phyloP scores from a whole-genome alignment of 2,797 vertebrate genomes.

The Malurus splendens region DNA sequence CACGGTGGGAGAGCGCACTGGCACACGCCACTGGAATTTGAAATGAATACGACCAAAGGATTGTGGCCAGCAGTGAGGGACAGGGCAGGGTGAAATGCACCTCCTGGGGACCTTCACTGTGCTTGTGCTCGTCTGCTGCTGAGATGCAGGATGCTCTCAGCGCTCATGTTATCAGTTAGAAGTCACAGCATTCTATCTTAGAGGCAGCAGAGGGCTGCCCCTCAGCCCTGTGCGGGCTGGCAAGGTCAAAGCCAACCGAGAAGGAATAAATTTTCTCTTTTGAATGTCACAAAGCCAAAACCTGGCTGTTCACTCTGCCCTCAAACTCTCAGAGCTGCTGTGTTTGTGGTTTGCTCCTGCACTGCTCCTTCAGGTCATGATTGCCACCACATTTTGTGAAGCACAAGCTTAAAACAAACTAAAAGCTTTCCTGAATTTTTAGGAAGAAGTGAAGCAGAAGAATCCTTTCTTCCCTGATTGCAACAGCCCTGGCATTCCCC shows the following conservation, averaged over 20 bases:
- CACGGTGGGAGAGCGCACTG: background rate
- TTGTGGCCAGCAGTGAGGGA: background rate
- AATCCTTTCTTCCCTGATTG: background rate
- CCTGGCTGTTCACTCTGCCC: background rate
- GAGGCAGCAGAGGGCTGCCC: background rate
- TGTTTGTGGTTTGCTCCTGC: accelerated
- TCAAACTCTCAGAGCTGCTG: background rate
- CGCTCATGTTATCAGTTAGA: background rate
- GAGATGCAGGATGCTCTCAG: background rate
- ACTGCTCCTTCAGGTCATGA: background rate
- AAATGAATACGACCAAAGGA: background rate
- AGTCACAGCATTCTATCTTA: background rate
- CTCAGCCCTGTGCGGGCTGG: background rate
- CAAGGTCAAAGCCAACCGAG: background rate
- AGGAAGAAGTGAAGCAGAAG: background rate
- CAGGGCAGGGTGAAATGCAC: background rate
- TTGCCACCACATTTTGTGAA: background rate
- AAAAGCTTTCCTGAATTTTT: background rate
- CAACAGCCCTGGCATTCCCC: background rate
- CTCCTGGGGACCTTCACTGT: accelerated
- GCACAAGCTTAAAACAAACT: background rate
- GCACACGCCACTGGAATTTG: background rate
- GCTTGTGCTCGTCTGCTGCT: background rate
- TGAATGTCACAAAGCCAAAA: background rate
- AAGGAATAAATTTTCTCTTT: background rate